Evolutionary conservation across 2,797 vertebrate genomes (phyloP).

Genomic region (Eulemur mongoz): DNA sequence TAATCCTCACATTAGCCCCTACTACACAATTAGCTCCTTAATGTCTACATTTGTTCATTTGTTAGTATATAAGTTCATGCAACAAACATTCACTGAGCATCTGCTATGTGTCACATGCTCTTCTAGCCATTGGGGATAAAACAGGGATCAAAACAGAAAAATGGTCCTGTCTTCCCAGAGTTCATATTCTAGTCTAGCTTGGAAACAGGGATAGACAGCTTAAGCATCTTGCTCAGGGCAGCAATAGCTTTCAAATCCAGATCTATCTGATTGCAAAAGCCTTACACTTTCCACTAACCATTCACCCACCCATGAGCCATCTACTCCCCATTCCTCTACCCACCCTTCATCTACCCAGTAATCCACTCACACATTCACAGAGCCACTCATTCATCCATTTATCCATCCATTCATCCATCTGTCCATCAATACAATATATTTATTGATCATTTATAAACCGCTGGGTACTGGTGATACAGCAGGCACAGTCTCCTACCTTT

Average conservation of each 20-base stretch:
- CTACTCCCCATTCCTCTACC: neutral
- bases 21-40: neutral
- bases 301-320: neutral
- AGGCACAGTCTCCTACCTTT: neutral
- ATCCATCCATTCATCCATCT: neutral
- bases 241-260: slow-evolving; percentile 9
- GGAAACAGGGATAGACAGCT: neutral
- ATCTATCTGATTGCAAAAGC: neutral
- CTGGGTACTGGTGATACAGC: neutral
- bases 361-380: neutral
- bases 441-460: neutral
- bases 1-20: neutral
- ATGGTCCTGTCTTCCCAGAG: neutral
- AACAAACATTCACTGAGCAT: neutral
- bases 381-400: neutral
- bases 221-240: neutral
- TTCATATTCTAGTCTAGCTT: neutral
- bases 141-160: neutral
- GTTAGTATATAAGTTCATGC: slow-evolving; percentile 15
- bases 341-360: neutral
- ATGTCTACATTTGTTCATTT: neutral
- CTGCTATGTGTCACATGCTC: neutral
- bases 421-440: neutral
- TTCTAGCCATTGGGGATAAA: neutral
- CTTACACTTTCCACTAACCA: neutral